Percentiles rank a stretch among this genome's conserved stretches.
Conservation (phyloP, 2,888 invertebrate genomes). For the Subacronicta megacephala region DNA sequence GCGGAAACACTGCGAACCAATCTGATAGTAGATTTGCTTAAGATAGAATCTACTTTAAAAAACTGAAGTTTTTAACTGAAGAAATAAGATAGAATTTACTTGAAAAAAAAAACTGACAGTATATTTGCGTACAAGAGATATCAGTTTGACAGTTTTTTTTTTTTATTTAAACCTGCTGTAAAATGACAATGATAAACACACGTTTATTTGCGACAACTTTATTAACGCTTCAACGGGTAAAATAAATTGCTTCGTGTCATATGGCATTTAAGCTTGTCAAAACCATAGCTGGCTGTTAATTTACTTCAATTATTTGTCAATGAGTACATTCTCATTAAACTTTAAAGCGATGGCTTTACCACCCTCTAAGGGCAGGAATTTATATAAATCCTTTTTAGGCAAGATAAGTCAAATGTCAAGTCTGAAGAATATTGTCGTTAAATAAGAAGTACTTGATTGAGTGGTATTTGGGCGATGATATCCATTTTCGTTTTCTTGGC, state of each 20-base stretch:
- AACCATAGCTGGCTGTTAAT: not conserved
- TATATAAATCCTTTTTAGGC: not conserved
- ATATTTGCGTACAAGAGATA: no score
- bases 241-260: slow-evolving; percentile 1
- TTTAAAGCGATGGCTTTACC: not conserved
- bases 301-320: not conserved
- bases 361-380: not conserved
- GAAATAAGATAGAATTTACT: no score
- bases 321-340: not conserved
- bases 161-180: no score
- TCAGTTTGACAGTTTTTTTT: no score
- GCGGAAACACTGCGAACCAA: no score
- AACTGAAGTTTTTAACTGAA: no score
- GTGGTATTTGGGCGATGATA: not conserved
- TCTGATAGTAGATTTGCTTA: no score
- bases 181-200: no score
- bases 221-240: not conserved
- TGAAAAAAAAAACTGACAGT: no score
- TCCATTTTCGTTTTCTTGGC: not conserved
- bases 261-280: not conserved
- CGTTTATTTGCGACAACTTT: not conserved
- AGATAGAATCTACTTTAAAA: no score
- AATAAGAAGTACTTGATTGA: not conserved
- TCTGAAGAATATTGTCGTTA: not conserved
- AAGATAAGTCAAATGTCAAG: not conserved